Percentiles rank a stretch among this genome's conserved stretches.
phyloP scores from a whole-genome alignment of 1,140 invertebrate genomes.

The Chelonus insularis region DNA sequence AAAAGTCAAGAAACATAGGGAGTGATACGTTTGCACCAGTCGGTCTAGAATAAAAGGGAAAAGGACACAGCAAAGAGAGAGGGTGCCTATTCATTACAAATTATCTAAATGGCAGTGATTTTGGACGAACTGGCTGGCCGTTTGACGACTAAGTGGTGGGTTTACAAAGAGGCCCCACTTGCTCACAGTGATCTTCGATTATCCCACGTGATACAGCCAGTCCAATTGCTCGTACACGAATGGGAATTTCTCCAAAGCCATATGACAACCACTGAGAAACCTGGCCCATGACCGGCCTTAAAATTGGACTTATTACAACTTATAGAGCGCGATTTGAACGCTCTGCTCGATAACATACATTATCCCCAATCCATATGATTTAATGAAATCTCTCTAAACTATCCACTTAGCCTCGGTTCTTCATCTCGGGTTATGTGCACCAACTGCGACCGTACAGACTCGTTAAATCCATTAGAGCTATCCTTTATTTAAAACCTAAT shows the following conservation, averaged over 20 bases:
- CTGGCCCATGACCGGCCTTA: conserved; percentile 56
- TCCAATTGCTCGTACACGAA: neutral
- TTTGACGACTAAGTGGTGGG: conserved; percentile 62
- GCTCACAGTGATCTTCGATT: conserved; percentile 42
- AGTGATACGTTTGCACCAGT: conserved; percentile 21
- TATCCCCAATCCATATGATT: conserved; percentile 62
- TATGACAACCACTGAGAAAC: conserved; percentile 51
- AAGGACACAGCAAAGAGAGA: conserved; percentile 28
- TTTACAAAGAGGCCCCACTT: conserved; percentile 40
- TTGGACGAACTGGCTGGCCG: conserved; percentile 55
- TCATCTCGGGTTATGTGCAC: conserved; percentile 31
- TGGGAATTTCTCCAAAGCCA: conserved; percentile 4
- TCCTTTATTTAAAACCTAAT: neutral
- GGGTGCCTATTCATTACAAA: conserved; percentile 62
- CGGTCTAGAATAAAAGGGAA: conserved; percentile 25
- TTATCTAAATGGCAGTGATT: conserved; percentile 63
- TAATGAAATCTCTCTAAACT: conserved; percentile 63
- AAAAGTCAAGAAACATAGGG: conserved; percentile 19
- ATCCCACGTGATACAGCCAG: conserved; percentile 20
- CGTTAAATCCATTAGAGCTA: neutral
- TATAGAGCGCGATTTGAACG: conserved; percentile 61
- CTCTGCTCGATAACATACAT: conserved; percentile 61
- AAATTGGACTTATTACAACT: conserved; percentile 63
- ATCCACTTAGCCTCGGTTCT: conserved; percentile 58
- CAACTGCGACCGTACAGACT: neutral